Percentiles rank a stretch among this genome's conserved stretches.
Evolutionary conservation across 2,113 vertebrate genomes (phyloP).

Genomic region (Emydura subglobosa): DNA sequence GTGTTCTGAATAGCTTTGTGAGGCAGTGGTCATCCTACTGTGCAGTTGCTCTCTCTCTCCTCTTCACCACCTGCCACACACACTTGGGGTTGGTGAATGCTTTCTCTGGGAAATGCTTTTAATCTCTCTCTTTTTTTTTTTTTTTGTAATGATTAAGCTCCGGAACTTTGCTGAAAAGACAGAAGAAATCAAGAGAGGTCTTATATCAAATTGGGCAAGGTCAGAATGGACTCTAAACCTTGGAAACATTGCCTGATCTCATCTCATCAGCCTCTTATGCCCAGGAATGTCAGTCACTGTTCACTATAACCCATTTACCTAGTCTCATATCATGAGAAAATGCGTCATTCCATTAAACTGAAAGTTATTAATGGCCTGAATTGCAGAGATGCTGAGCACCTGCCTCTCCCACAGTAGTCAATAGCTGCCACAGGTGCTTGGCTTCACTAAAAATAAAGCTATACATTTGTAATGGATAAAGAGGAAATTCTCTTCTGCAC

Average conservation of each 20-base stretch:
- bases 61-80: neutral
- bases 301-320: neutral
- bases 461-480: constrained; percentile 1
- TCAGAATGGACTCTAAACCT: neutral
- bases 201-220: neutral
- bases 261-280: neutral
- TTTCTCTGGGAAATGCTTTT: neutral
- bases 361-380: neutral
- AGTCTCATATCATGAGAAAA: constrained; percentile 2
- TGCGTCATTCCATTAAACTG: neutral
- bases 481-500: constrained; percentile 37
- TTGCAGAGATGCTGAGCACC: neutral
- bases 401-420: neutral
- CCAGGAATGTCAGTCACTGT: neutral
- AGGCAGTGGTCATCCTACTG: neutral
- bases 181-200: neutral
- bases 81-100: neutral
- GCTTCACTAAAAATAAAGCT: neutral
- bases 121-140: neutral
- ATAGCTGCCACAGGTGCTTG: neutral
- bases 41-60: neutral
- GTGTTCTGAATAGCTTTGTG: neutral
- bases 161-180: neutral
- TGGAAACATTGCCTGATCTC: constrained; percentile 12
- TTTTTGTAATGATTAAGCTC: neutral